Evolutionary conservation across 2,888 invertebrate genomes (phyloP).

Genomic region (Pseudanteris insignis): DNA sequence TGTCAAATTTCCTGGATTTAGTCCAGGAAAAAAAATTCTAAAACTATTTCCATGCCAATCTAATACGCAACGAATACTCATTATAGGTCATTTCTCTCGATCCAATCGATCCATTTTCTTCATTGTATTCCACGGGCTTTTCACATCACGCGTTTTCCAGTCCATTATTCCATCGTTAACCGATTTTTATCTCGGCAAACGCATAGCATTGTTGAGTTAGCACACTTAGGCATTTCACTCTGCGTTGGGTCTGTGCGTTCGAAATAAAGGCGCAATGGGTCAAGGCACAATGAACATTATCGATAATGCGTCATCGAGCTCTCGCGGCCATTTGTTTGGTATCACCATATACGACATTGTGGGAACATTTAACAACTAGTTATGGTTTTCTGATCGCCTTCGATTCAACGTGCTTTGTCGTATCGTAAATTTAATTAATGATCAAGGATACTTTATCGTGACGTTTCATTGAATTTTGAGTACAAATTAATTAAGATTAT

Average conservation of each 20-base stretch:
- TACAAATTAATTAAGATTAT: too few relatives aligned
- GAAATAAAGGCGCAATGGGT: conserved; percentile 38
- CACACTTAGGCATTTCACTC: conserved; percentile 17
- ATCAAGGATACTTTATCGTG: too few relatives aligned
- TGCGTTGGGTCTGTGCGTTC: conserved; percentile 12
- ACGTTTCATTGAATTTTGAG: too few relatives aligned
- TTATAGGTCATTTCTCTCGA: conserved; percentile 16
- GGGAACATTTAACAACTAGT: conserved; percentile 31
- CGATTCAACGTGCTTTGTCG: not conserved
- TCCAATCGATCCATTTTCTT: conserved; percentile 22
- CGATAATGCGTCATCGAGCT: conserved; percentile 39
- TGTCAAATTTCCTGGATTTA: too few relatives aligned
- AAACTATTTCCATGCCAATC: not conserved
- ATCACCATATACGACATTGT: conserved; percentile 33
- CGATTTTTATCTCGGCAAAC: conserved; percentile 2
- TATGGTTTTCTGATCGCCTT: conserved; percentile 10
- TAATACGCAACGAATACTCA: conserved; percentile 6
- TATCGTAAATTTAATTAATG: too few relatives aligned
- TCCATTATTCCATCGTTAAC: not conserved
- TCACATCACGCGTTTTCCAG: conserved; percentile 12
- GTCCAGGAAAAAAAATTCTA: too few relatives aligned
- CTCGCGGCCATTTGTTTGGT: conserved; percentile 25
- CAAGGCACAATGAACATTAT: conserved; percentile 39
- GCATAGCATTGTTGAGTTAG: conserved; percentile 15
- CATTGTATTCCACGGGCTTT: conserved; percentile 20